Evolutionary conservation across 2,888 invertebrate species (phyloP), one percentile per base, ranked within the genome.

Genomic region (Rhimphoctona megacephalus): DNA sequence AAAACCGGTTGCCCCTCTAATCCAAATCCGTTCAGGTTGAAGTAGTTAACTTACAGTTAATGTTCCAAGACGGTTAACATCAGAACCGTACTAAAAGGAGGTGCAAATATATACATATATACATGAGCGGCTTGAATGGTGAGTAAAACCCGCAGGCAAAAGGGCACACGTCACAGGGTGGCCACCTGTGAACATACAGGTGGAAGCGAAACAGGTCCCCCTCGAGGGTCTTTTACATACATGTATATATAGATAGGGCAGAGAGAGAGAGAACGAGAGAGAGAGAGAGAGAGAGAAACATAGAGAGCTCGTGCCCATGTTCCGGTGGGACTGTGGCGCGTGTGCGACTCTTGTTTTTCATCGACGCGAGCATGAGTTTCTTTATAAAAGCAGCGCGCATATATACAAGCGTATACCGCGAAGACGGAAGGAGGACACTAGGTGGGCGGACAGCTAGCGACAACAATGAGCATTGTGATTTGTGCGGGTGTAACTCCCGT

Each of bases 381-480:
- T 81, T 84, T 80, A 25, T 81, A 70, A 64, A 39, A 77, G 43
- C 64, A 57, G 39, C 78, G 80, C 81, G 61, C 67, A 54, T 25
- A 52, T 33, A 33, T 33, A 66, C 2, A 39, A 25, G 49, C 46
- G 33, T 17, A 43, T 30, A 49, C 54, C 70, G 57, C 57, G 64
- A 64, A 69, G 72, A 78, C 74, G 78, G 52, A 61, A 30, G 78
- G 89, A 85, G 91, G 91, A 90, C 91, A 89, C 91, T 90, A 61
- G 61, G 93, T 94, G 93, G 93, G 93, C 93, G 93, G 93, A 92
- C 91, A 92, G 91, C 89, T 85, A 91, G 89, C 91, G 93, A 93
- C 93, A 94, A 94, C 94, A 94, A 94, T 94, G 93, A 93, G 94
- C 94, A 94, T 94, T 94, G 94, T 94, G 94, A 94, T 94, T 94